Evolutionary conservation across 2,888 invertebrate genomes (phyloP).

Genomic region (Eledone cirrhosa): DNA sequence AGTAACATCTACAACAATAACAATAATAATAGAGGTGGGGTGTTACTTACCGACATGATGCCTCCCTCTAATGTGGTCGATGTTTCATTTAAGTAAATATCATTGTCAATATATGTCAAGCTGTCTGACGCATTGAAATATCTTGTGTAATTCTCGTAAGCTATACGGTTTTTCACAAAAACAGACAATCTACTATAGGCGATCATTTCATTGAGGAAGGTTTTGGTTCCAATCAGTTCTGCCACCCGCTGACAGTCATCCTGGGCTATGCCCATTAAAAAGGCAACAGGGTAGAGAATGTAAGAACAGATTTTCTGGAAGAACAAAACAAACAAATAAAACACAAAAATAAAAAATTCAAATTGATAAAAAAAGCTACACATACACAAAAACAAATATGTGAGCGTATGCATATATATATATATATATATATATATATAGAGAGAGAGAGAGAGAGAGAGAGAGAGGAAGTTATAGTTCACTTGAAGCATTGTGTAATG

Average conservation of each 20-base stretch:
- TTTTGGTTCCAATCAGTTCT: slow-evolving; percentile 86
- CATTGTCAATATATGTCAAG: slow-evolving; percentile 38
- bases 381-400: too few species aligned
- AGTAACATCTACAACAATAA: too few species aligned
- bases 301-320: slow-evolving; percentile 77
- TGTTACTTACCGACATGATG: slow-evolving; percentile 44
- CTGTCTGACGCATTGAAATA: slow-evolving; percentile 36
- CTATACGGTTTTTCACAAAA: slow-evolving; percentile 46
- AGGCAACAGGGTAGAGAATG: slow-evolving; percentile 89
- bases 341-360: too few species aligned
- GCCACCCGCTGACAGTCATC: slow-evolving; percentile 81
- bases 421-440: too few species aligned
- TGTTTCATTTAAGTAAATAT: slow-evolving; percentile 41
- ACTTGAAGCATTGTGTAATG: too few species aligned
- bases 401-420: too few species aligned
- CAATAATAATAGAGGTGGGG: too few species aligned
- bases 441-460: too few species aligned
- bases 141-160: slow-evolving; percentile 39
- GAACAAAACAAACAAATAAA: not conserved
- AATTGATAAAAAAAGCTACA: not conserved
- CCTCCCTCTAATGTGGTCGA: slow-evolving; percentile 45
- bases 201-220: slow-evolving; percentile 90
- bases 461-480: too few species aligned
- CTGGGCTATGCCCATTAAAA: slow-evolving; percentile 78
- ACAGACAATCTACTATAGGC: slow-evolving; percentile 78